phyloP scores from a whole-genome alignment of 2,113 vertebrate genomes.

The Seriola rivoliana region DNA sequence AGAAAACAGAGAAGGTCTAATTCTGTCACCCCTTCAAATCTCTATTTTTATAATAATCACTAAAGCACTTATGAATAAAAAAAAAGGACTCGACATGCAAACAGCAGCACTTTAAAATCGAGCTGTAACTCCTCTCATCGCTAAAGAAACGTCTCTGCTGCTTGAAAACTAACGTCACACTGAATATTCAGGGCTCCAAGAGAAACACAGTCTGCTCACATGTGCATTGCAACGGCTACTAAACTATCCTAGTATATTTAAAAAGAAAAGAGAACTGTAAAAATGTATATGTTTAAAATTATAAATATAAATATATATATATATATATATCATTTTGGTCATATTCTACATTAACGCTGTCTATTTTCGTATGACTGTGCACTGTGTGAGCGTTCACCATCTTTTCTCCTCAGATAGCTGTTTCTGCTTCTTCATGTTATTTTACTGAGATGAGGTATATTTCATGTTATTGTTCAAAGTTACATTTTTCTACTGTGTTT shows the following conservation, averaged over 20 bases:
- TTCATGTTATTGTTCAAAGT: constrained; percentile 53
- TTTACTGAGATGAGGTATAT: constrained; percentile 36
- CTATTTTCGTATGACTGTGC: constrained; percentile 81
- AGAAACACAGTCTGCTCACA: constrained; percentile 29
- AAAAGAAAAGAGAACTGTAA: constrained; percentile 68
- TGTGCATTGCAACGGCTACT: constrained; percentile 49
- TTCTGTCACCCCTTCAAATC: constrained; percentile 60
- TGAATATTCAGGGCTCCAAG: constrained; percentile 50
- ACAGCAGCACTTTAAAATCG: constrained; percentile 69
- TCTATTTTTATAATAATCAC: constrained; percentile 79
- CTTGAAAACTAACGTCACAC: constrained; percentile 53
- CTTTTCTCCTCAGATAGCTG: constrained; percentile 46
- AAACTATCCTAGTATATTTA: constrained; percentile 48
- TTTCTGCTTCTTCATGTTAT: constrained; percentile 45
- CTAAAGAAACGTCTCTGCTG: constrained; percentile 50
- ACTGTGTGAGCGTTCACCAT: constrained; percentile 64
- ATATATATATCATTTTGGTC: constrained; percentile 51
- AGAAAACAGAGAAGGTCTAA: background rate
- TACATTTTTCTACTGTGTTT: constrained; percentile 54
- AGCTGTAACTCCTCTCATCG: constrained; percentile 31
- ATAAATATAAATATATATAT: constrained; percentile 21
- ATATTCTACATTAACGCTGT: constrained; percentile 65
- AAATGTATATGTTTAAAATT: constrained; percentile 64
- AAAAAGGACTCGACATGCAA: background rate
- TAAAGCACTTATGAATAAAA: constrained; percentile 59